Conservation (phyloP, 2,113 vertebrate genomes). For the Scomber japonicus region DNA sequence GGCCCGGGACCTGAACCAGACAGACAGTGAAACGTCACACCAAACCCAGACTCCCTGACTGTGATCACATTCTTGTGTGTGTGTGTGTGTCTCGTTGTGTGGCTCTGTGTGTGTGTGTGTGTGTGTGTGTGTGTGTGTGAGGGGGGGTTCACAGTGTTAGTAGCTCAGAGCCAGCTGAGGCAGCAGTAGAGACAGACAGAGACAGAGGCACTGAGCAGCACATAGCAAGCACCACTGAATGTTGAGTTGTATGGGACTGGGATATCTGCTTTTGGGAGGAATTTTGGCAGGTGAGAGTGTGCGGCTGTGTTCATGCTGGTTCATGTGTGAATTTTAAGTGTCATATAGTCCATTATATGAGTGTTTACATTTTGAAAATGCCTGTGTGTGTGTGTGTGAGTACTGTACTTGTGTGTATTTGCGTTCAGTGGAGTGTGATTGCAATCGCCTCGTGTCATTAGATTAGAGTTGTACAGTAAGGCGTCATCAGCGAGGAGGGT, state of each 20-base stretch:
- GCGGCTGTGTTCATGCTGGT: not conserved
- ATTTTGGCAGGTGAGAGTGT: conserved; percentile 63
- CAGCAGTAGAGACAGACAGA: conserved; percentile 66
- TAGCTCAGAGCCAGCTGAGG: conserved; percentile 76
- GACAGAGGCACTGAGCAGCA: conserved; percentile 59
- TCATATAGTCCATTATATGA: not conserved
- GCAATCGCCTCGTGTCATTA: conserved; percentile 7
- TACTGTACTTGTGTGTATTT: not conserved
- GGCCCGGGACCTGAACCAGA: conserved; percentile 70
- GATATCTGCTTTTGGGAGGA: conserved; percentile 55
- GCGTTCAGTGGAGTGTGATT: not conserved
- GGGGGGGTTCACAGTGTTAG: conserved; percentile 69
- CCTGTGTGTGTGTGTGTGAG: not conserved
- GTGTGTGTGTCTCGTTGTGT: conserved; percentile 28
- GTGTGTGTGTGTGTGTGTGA: conserved; percentile 46
- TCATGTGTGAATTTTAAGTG: not conserved
- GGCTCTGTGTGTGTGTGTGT: conserved; percentile 15
- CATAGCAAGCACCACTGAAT: conserved; percentile 51
- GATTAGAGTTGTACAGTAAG: not conserved
- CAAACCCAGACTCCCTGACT: conserved; percentile 69
- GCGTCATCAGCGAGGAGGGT: conserved; percentile 12
- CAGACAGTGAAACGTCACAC: conserved; percentile 75
- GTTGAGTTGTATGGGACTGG: conserved; percentile 54
- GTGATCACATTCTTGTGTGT: conserved; percentile 47
- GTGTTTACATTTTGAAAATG: conserved; percentile 5